Evolutionary conservation across 2,113 vertebrate genomes (phyloP), one percentile per base, ranked within the genome.

Genomic region (Formicarius rufipectus): DNA sequence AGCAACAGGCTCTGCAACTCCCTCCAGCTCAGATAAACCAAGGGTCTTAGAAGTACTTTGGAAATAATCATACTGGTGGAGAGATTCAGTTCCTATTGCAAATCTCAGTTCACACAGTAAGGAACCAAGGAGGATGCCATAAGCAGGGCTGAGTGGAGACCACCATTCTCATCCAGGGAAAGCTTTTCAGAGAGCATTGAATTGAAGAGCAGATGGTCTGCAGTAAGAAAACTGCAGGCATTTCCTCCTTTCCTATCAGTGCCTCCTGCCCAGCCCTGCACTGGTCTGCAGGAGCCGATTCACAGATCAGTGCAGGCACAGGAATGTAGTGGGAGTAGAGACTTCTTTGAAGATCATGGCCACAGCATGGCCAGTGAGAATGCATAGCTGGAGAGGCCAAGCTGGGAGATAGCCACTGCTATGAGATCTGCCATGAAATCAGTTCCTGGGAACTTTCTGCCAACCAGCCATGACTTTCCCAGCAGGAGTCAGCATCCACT

Each of bases 301-400:
- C 10, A 2, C 87, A 74, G 60, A 95, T 89, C 87, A 95, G 56
- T 7, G 79, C 89, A 44, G 69, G 89, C 93, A 37, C 56, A 91
- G 90, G 93, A 96, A 97, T 95, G 85, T 92, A 80, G 95, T 93
- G 95, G 95, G 96, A 97, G 93, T 83, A 71, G 59, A 88, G 45
- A n/a, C 24, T 93, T 52, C 93, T 96, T 96, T 92, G 96, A 96
- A 90, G 87, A 86, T 77, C 87, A 50, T 76, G 27, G 87, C 62
- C 72, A 66, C 15, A 1, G 67, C 81, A 49, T 3, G 59, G 90
- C 68, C 33, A 5, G 59, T 88, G 90, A 83, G 93, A 96, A 93
- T 17, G 9, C 6, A 2, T 30, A 83, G 74, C 78, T 37, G 2
- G 87, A 42, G 87, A 80, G 72, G 79, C 87, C 2, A 20, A 90